Base-by-base conservation (phyloP, 2,888 invertebrate species). In the Epinotia bilunana region DNA sequence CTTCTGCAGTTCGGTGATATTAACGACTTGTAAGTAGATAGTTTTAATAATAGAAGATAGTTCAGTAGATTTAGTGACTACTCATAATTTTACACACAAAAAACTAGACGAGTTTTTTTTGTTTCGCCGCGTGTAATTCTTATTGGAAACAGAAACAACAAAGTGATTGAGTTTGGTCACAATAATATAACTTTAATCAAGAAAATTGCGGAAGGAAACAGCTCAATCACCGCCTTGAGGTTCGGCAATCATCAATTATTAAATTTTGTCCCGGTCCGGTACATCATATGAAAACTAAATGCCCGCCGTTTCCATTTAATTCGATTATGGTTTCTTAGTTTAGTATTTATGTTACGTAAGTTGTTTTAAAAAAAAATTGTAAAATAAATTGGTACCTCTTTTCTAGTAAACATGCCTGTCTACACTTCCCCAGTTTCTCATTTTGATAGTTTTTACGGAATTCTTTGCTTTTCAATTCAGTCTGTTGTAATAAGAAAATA, bases 191-290 rank as follows among this genome's bases (percentile, higher is more conserved):
- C 28, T 23, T 49, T 46, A 49, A 18, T 49, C 46, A 70, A 61
- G 60, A 70, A 57, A 58, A 49, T 53, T 33, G 33, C 18, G 18
- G 5, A n/a, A 55, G 55, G 33, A 20, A 67, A 67, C 55, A 55
- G 53, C 23, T 55, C 67, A 55, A 67, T 67, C 55, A 55, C 28
- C 20, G 39, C 62, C 53, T 70, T 18, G 39, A 20, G 62, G 71
- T 55, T 63, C 39, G 39, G 20, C 12, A 49, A 49, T 49, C 16
- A 49, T 49, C 49, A 49, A 49, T 49, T 49, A 49, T 49, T 49
- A n/a, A 49, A 16, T 49, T 46, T 33, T 6, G 33, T 33, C 33
- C 6, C 6, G 7, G 33, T 33, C 6, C 39, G 49, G 49, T 16
- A 16, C 49, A 16, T 13, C 53, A 49, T 4, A 49, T 49, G 49